Evolutionary conservation across 1,140 invertebrate genomes (phyloP).

Genomic region (Trichogramma pretiosum): DNA sequence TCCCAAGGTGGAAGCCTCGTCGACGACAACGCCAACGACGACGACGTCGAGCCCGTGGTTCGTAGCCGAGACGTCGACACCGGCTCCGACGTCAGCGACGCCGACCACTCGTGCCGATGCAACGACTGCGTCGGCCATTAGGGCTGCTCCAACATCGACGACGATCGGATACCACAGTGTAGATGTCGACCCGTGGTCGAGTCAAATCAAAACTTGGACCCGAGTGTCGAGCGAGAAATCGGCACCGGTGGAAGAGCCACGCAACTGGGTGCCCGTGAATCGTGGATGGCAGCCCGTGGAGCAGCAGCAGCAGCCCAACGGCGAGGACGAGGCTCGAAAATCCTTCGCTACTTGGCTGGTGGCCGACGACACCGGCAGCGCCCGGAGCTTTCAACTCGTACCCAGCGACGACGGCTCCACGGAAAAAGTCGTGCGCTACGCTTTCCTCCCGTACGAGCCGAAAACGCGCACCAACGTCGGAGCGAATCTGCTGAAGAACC

Average conservation of each 20-base stretch:
- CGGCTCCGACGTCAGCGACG: background rate
- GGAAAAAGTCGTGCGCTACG: slow-evolving; percentile 14
- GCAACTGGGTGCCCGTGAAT: slow-evolving; percentile 7
- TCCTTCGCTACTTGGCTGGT: slow-evolving; percentile 2
- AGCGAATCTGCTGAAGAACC: slow-evolving; percentile 36
- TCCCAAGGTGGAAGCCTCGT: background rate
- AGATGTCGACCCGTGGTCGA: slow-evolving; percentile 13
- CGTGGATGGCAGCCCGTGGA: slow-evolving; percentile 7
- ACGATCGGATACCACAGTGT: slow-evolving; percentile 10
- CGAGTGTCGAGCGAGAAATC: background rate
- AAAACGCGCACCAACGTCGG: slow-evolving; percentile 35
- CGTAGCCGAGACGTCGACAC: no score
- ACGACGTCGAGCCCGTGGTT: background rate
- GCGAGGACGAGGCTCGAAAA: background rate
- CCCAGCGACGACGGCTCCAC: background rate
- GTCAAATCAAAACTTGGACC: slow-evolving; percentile 2
- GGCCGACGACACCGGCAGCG: background rate
- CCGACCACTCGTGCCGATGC: no score
- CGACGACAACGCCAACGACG: background rate
- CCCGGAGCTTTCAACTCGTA: slow-evolving; percentile 1
- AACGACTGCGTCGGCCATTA: background rate
- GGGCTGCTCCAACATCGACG: background rate
- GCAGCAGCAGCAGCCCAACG: background rate
- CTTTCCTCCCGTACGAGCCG: slow-evolving; percentile 30
- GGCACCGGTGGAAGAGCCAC: background rate